phyloP scores from a whole-genome alignment of 2,888 invertebrate species.

The Nemapogon koenigi region DNA sequence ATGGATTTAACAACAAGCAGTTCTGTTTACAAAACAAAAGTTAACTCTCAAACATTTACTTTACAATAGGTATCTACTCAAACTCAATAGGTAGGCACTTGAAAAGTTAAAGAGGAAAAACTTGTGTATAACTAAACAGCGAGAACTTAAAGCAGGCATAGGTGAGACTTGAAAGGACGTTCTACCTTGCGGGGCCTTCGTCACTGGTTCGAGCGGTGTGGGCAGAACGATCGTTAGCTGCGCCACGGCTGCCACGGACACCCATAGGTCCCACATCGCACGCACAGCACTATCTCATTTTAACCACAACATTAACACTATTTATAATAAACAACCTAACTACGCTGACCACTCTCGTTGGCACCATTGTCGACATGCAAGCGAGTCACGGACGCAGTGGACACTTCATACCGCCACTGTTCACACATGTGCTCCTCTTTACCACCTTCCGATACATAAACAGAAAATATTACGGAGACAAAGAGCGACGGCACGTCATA shows the following conservation, averaged over 20 bases:
- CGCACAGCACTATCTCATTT: conserved; percentile 65
- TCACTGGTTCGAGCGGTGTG: conserved; percentile 50
- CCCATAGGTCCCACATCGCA: conserved; percentile 62
- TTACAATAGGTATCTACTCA: too few relatives aligned
- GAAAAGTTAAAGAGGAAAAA: too few relatives aligned
- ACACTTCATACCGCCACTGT: conserved; percentile 28
- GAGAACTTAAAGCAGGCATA: too few relatives aligned
- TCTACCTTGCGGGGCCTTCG: conserved; percentile 50
- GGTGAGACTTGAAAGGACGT: too few relatives aligned
- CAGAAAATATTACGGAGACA: conserved; percentile 53
- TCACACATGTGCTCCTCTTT: too few relatives aligned
- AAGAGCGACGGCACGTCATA: conserved; percentile 60
- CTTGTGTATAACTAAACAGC: too few relatives aligned
- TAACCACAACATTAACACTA: conserved; percentile 62
- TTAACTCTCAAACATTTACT: too few relatives aligned
- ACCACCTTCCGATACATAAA: too few relatives aligned
- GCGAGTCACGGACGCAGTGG: conserved; percentile 23
- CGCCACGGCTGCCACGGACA: conserved; percentile 50
- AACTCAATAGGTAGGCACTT: too few relatives aligned
- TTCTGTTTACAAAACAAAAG: too few relatives aligned
- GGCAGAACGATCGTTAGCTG: conserved; percentile 42
- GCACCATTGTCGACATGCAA: conserved; percentile 53
- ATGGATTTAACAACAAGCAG: too few relatives aligned
- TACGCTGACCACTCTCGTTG: conserved; percentile 56
- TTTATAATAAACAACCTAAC: conserved; percentile 58